Evolutionary conservation across 2,888 invertebrate genomes (phyloP).

Genomic region (Troides aeacus): DNA sequence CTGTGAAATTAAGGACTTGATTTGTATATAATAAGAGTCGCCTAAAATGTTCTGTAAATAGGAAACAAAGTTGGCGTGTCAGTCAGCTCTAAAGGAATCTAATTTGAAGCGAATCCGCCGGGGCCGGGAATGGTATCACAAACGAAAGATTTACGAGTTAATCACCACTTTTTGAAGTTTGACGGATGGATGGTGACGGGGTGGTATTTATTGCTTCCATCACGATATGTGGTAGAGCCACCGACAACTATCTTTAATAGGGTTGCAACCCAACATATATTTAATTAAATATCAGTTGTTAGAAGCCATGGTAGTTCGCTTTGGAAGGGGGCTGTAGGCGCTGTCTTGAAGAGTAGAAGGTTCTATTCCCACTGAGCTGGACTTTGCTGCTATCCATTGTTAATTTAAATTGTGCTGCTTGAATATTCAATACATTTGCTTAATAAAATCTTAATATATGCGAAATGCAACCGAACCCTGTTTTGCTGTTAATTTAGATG

Average conservation of each 20-base stretch:
- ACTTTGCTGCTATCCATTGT: too few relatives aligned
- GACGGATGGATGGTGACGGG: constrained; percentile 51
- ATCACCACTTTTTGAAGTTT: constrained; percentile 71
- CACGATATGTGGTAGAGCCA: constrained; percentile 48
- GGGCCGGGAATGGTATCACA: constrained; percentile 41
- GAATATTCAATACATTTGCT: too few relatives aligned
- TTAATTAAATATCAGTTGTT: too few relatives aligned
- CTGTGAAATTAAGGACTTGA: too few relatives aligned
- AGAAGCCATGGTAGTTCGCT: too few relatives aligned
- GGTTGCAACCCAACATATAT: constrained; percentile 5
- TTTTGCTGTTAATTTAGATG: too few relatives aligned
- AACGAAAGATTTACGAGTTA: constrained; percentile 67
- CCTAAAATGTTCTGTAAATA: neutral
- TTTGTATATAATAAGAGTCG: neutral
- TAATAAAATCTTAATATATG: too few relatives aligned
- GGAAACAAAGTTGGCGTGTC: constrained; percentile 53
- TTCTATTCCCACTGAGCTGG: too few relatives aligned
- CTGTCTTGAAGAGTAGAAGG: too few relatives aligned
- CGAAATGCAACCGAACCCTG: too few relatives aligned
- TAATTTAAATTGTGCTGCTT: too few relatives aligned
- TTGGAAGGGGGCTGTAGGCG: too few relatives aligned
- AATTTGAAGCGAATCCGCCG: constrained; percentile 36
- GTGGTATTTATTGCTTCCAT: constrained; percentile 62
- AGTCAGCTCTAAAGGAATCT: constrained; percentile 44
- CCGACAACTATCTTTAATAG: constrained; percentile 28